Evolutionary conservation across 2,113 vertebrate species (phyloP), one percentile per base, ranked within the genome.

Genomic region (Numenius arquata): DNA sequence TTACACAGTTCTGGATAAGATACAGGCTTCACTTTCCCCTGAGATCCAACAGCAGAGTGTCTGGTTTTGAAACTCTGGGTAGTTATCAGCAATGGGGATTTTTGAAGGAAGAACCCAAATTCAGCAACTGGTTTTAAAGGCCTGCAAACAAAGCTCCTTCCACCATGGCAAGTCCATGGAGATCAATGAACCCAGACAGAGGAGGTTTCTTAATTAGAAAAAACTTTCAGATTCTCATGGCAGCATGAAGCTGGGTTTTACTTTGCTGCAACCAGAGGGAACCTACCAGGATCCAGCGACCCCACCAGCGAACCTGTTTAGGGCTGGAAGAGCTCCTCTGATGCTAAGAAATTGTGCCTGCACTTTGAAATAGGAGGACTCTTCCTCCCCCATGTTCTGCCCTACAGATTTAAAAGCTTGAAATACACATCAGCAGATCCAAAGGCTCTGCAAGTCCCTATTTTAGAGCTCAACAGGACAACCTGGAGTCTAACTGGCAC

Each of bases 61-160:
- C 22, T 30, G 2, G 30, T 79, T 68, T 68, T 93, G 36, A 86
- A 72, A 65, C 8, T 52, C 34, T 20, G 32, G 16, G 9, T 32
- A 77, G 75, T 82, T 63, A 63, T 30, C 32, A 91, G 30, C 21
- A 11, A 88, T 61, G 45, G 19, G 88, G 76, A 71, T 80, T 76
- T 84, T 85, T 53, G 75, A 78, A 90, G 41, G 43, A 77, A 75
- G 87, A 88, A 70, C 9, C 36, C 59, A 53, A 43, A 85, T 78
- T 30, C 77, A 94, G 45, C 34, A 98, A 96, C 89, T 90, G 56
- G 96, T 96, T 96, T 97, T 97, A 81, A 98, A 97, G 58, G 90
- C 79, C 58, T 95, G 76, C 11, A 98, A 98, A 98, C 21, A 47
- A 19, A 82, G 95, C 95, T 78, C 93, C 96, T 92, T 96, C 94